These are phyloP conservation scores for Andrena bucephala DNA, from an alignment of 2,888 invertebrate species.

Conservation along the genomic window DNA sequence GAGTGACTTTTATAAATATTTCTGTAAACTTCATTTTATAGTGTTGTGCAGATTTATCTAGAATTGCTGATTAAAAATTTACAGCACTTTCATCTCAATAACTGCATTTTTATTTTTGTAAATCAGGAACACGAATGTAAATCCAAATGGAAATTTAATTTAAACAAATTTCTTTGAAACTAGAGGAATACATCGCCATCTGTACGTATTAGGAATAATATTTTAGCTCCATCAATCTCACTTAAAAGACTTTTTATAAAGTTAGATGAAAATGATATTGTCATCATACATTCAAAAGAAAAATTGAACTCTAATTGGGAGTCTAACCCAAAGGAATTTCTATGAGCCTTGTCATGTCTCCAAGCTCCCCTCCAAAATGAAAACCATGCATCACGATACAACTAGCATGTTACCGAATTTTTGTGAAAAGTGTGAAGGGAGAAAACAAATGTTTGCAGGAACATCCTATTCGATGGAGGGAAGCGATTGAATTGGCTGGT, in stretches of 20 bases:
- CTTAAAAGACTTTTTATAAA: too few species aligned
- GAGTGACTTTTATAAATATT: too few species aligned
- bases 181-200: background rate
- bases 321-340: background rate
- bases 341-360: background rate
- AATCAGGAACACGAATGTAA: background rate
- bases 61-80: too few species aligned
- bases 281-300: too few species aligned
- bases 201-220: background rate
- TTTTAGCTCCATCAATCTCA: background rate
- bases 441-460: slow-evolving; percentile 24
- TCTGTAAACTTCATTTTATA: too few species aligned
- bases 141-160: background rate
- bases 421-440: background rate
- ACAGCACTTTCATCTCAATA: too few species aligned
- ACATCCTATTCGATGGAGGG: slow-evolving; percentile 11
- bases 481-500: slow-evolving; percentile 44
- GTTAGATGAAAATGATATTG: too few species aligned
- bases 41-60: too few species aligned
- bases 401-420: background rate
- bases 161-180: background rate
- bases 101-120: too few species aligned
- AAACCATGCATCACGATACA: background rate
- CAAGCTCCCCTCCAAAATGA: background rate
- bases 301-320: background rate